Base-by-base conservation (phyloP, 1,140 invertebrate species). In the Popillia japonica region DNA sequence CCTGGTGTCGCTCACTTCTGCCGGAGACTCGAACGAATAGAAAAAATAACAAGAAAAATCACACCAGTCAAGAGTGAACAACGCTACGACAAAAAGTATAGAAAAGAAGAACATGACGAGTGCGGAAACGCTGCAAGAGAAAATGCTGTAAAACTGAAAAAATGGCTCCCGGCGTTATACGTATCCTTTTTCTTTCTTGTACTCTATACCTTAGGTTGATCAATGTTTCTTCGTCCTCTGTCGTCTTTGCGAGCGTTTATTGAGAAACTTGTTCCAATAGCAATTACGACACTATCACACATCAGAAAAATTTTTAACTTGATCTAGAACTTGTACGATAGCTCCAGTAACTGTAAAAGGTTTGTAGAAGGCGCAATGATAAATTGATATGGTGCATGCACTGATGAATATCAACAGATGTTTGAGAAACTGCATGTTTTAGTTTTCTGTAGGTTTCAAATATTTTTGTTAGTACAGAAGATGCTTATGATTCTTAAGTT, bases 231-330 rank as follows among this genome's bases (percentile, higher is more conserved):
- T 27, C 61, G 61, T 64, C 23, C 8, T 20, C 17, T 23, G 61
- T 68, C 27, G 20, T 22, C 61, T 68, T 27, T 34, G 61, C 61
- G 17, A 34, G 27, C 61, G 27, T 14, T 68, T 23, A 68, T 68
- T 68, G 61, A 68, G 61, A 68, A 68, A 68, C 61, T 55, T 34
- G 61, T 68, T 68, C 61, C 27, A 68, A 68, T 68, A 34, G 61
- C 61, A 10, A 20, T 68, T 68, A 22, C 61, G 20, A 23, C 61
- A 68, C 61, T 34, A 68, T 68, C 61, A 34, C 10, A 17, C 11
- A 8, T n/a, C 17, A 7, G 3, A 23, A 68, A 23, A 23, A 68
- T 68, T 23, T 68, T 27, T 34, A 34, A 68, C 27, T 48, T 17
- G 44, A 48, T 14, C 20, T 68, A 27, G 61, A 10, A 1, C n/a